Conservation (phyloP, 2,797 vertebrate species). For the Danio albolineatus region DNA sequence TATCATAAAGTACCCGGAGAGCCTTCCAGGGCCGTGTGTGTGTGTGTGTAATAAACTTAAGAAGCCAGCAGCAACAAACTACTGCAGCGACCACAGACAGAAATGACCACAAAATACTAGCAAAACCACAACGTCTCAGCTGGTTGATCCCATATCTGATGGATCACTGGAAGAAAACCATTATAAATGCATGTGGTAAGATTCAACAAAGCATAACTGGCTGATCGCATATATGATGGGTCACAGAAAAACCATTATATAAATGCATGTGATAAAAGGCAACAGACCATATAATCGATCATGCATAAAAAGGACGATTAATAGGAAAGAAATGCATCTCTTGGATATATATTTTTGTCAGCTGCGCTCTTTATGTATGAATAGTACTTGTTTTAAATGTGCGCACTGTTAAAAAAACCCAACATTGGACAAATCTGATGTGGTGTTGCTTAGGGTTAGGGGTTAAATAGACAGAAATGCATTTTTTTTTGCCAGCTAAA, state of each 20-base stretch:
- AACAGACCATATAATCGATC: neutral
- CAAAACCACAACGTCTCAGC: neutral
- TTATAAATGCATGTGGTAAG: neutral
- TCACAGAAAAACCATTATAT: no score
- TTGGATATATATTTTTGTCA: neutral
- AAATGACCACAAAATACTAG: slow-evolving; percentile 7
- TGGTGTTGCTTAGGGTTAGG: no score
- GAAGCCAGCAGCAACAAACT: slow-evolving; percentile 31
- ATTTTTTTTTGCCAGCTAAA: no score
- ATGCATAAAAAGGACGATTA: neutral
- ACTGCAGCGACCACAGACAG: slow-evolving; percentile 31
- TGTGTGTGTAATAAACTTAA: slow-evolving; percentile 52
- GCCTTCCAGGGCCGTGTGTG: neutral
- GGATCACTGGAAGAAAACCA: neutral
- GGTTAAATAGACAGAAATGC: no score
- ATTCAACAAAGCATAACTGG: neutral
- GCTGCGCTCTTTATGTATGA: neutral
- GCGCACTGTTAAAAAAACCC: no score
- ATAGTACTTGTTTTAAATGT: no score
- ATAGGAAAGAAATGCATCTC: neutral
- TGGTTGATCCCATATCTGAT: neutral
- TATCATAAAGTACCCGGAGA: slow-evolving; percentile 41
- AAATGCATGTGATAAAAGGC: no score
- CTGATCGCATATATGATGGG: no score
- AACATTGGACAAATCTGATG: no score